Evolutionary conservation across 2,888 invertebrate species (phyloP), one percentile per base, ranked within the genome.

Genomic region (Lymantria dispar): DNA sequence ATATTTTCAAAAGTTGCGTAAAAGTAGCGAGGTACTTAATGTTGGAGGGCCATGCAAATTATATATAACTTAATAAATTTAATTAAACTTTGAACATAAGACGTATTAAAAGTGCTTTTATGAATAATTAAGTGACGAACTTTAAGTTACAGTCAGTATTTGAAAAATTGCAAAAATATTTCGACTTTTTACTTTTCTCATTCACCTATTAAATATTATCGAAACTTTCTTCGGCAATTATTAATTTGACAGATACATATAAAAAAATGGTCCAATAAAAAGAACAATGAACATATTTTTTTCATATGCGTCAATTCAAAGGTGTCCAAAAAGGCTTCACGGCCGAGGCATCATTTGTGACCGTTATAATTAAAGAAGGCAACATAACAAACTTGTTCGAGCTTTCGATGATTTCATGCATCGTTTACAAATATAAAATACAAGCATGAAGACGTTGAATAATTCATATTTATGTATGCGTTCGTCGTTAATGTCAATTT

Each of bases 341-440:
- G 13, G 37, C 15, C 42, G 49, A 12, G 13, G 7, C 45, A 36
- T 55, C 43, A 54, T 43, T 41, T 7, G 11, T 52, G 45, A 54
- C 50, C 45, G 58, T 53, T 51, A 52, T 57, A 52, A 53, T 59
- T 53, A 55, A 56, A 56, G 46, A 60, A 62, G 48, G 33, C 51
- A 57, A 56, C 46, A 53, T 50, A 64, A 58, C 48, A 50, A 58
- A 47, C 54, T 54, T 51, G 60, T 54, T 55, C 42, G 62, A 54
- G 62, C 64, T 73, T 74, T 74, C 68, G 54, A 66, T 67, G 62
- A 76, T 75, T 76, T 74, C 70, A 75, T 69, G 70, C 64, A 70
- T 74, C 64, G 65, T 71, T 74, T 68, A 58, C 54, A 55, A 56
- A 60, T 68, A 70, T 61, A 66, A 66, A 64, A 68, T 60, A 64